Conservation (phyloP, 2,888 invertebrate species). For the Volucella zonaria region DNA sequence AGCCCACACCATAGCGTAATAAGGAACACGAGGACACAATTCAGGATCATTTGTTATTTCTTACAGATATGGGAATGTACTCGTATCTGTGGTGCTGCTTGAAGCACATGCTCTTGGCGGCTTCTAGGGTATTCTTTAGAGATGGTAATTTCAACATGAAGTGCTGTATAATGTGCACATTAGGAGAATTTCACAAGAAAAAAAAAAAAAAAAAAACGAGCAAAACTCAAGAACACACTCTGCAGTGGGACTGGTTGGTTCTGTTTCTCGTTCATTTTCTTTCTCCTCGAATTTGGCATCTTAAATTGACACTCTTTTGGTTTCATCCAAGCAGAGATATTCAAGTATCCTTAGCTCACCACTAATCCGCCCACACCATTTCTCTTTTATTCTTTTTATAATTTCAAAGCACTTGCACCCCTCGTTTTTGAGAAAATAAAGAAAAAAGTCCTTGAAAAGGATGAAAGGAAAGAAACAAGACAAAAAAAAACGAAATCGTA, state of each 20-base stretch:
- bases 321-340: too few relatives aligned
- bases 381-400: too few relatives aligned
- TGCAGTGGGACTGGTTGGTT: too few relatives aligned
- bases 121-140: conserved; percentile 14
- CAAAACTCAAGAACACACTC: neutral
- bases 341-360: too few relatives aligned
- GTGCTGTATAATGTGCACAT: neutral
- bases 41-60: conserved; percentile 56
- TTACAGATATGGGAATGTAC: conserved; percentile 42
- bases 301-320: too few relatives aligned
- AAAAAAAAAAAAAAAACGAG: neutral
- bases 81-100: conserved; percentile 32
- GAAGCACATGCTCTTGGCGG: neutral
- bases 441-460: neutral
- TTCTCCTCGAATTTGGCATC: too few relatives aligned
- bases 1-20: too few relatives aligned
- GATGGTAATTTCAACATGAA: neutral
- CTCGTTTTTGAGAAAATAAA: too few relatives aligned
- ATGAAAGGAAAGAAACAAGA: neutral
- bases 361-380: too few relatives aligned
- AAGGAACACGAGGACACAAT: conserved; percentile 13
- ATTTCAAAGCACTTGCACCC: too few relatives aligned
- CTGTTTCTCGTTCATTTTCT: too few relatives aligned
- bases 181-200: neutral
- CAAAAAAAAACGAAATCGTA: conserved; percentile 1